Evolutionary conservation across 1,140 invertebrate genomes (phyloP).

Genomic region (Drosophila obscura): DNA sequence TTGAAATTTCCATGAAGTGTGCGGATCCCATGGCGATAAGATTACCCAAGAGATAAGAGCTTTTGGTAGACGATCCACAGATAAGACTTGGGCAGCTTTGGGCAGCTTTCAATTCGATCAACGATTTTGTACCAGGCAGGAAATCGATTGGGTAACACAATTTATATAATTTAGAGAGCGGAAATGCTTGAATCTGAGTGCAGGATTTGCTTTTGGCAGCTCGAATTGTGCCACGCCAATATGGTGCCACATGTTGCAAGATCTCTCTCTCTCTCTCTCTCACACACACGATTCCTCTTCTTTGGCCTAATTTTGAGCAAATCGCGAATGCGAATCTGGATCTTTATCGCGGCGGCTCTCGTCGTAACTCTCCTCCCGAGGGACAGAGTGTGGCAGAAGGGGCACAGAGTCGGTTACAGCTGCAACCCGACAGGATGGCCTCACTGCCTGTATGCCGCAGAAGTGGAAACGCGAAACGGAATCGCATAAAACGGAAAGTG

Average conservation of each 20-base stretch:
- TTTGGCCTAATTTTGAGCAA: constrained; percentile 45
- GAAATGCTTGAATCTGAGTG: constrained; percentile 16
- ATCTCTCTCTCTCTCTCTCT: not conserved
- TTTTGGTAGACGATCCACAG: not conserved
- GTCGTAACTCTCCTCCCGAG: constrained; percentile 55
- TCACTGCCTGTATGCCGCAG: constrained; percentile 16
- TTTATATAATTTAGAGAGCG: constrained; percentile 35
- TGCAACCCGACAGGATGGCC: constrained; percentile 55
- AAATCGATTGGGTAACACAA: constrained; percentile 11
- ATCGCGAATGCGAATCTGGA: constrained; percentile 57
- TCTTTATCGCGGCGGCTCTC: constrained; percentile 66
- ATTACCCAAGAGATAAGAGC: not conserved
- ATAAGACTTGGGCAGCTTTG: constrained; percentile 33
- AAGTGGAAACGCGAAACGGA: constrained; percentile 74
- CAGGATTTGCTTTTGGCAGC: constrained; percentile 39
- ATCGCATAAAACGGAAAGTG: constrained; percentile 82
- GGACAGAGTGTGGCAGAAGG: constrained; percentile 8
- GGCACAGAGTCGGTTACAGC: constrained; percentile 39
- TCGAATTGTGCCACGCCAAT: constrained; percentile 54
- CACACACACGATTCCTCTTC: constrained; percentile 14
- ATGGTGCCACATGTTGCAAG: constrained; percentile 19
- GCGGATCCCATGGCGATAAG: constrained; percentile 49
- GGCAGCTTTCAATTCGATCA: constrained; percentile 5
- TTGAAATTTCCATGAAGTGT: constrained; percentile 28
- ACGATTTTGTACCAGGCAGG: not conserved